Conservation (phyloP, 2,797 vertebrate species). For the Pelochelys cantorii region DNA sequence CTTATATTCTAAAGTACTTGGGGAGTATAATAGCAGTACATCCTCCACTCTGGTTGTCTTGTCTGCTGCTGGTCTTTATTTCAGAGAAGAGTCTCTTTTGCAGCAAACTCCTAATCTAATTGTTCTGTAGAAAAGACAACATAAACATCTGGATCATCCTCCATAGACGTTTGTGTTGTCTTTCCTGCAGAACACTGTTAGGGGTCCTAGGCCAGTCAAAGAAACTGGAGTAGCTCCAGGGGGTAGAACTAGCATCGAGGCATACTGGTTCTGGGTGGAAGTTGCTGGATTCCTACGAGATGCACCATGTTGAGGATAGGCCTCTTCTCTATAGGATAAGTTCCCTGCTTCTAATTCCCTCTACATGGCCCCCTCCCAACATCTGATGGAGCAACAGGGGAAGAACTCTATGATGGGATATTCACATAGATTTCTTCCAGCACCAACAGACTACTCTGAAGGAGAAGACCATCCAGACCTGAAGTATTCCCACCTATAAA, state of each 20-base stretch:
- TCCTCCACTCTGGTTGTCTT: background rate
- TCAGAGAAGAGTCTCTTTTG: background rate
- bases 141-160: background rate
- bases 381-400: background rate
- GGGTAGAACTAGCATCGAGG: background rate
- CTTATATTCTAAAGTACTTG: background rate
- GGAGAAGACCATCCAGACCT: background rate
- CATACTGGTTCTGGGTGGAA: background rate
- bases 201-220: background rate
- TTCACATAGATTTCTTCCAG: background rate
- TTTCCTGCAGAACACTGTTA: background rate
- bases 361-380: background rate
- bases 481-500: background rate
- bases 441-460: background rate
- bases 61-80: background rate
- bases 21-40: background rate
- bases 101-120: background rate
- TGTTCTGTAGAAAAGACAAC: background rate
- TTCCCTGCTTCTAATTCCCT: background rate
- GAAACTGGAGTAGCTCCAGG: background rate
- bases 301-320: background rate
- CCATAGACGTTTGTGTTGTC: background rate
- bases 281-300: background rate
- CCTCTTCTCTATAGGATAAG: background rate
- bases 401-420: background rate